Evolutionary conservation across 30 jellyfish, hydroid and myxozoan species (phyloP).

Genomic region (Hydractinia echinata): DNA sequence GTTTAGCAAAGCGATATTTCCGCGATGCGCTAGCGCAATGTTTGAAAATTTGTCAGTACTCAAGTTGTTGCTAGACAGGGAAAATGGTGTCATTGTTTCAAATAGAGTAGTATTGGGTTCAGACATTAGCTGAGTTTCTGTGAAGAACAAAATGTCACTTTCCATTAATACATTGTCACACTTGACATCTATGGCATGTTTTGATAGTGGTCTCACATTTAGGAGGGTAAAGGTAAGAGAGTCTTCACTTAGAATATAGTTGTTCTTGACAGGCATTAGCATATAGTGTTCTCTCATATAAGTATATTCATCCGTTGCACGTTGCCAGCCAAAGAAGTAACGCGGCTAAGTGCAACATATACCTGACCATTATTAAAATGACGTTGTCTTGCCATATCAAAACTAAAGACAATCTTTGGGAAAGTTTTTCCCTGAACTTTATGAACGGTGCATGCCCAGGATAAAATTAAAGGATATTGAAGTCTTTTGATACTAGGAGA

Average conservation of each 20-base stretch:
- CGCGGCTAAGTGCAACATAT: neutral
- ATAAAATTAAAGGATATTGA: conserved; percentile 5
- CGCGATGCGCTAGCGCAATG: conserved; percentile 18
- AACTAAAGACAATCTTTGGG: conserved; percentile 3
- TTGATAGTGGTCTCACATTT: conserved; percentile 20
- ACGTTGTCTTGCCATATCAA: neutral
- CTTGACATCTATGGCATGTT: conserved; percentile 28
- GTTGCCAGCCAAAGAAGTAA: neutral
- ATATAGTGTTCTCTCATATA: neutral
- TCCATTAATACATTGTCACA: neutral
- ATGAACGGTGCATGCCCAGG: no score
- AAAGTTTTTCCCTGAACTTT: conserved; percentile 4
- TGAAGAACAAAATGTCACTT: conserved; percentile 5
- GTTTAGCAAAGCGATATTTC: neutral
- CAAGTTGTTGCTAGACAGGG: neutral
- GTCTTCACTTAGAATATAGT: neutral
- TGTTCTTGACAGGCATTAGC: neutral
- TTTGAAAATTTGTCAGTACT: conserved; percentile 14
- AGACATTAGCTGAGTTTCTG: conserved; percentile 25
- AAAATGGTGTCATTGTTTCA: neutral
- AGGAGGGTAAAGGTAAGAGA: neutral
- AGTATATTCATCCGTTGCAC: conserved; percentile 7
- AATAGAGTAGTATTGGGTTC: neutral
- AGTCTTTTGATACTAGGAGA: conserved; percentile 6
- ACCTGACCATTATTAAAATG: neutral